These are phyloP conservation scores for Papilio glaucus DNA, from an alignment of 1,140 invertebrate species.

Conservation along the genomic window DNA sequence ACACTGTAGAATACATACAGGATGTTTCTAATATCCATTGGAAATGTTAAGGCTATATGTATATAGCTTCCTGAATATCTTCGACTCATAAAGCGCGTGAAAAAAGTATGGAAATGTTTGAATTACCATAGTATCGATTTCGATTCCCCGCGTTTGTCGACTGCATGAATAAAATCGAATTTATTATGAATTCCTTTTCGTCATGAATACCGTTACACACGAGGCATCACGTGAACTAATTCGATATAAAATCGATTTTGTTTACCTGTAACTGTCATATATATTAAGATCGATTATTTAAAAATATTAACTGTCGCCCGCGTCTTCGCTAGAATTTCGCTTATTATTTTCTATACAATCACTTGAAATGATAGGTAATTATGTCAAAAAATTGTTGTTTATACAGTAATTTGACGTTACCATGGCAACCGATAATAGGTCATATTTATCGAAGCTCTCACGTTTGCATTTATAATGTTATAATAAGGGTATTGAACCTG, in stretches of 20 bases:
- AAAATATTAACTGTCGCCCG: background rate
- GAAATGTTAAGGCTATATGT: constrained; percentile 9
- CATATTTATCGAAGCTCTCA: too few relatives aligned
- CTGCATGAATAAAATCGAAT: constrained; percentile 41
- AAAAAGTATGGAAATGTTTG: constrained; percentile 24
- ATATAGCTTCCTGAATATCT: constrained; percentile 1
- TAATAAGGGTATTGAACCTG: too few relatives aligned
- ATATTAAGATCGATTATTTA: background rate
- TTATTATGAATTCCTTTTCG: constrained; percentile 2
- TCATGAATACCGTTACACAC: constrained; percentile 20
- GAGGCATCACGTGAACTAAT: background rate
- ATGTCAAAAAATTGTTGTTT: too few relatives aligned
- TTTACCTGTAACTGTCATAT: background rate
- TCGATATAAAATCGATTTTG: constrained; percentile 24
- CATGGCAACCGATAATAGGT: too few relatives aligned
- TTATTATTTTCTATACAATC: too few relatives aligned
- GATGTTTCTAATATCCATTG: background rate
- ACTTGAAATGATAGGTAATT: too few relatives aligned
- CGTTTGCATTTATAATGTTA: too few relatives aligned
- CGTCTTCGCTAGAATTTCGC: too few relatives aligned
- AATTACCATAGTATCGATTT: constrained; percentile 39
- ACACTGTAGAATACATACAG: background rate
- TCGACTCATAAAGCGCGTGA: constrained; percentile 22
- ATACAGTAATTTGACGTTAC: too few relatives aligned
- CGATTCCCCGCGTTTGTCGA: constrained; percentile 40